phyloP scores from a whole-genome alignment of 2,888 invertebrate genomes.

The Synanthedon myopaeformis region DNA sequence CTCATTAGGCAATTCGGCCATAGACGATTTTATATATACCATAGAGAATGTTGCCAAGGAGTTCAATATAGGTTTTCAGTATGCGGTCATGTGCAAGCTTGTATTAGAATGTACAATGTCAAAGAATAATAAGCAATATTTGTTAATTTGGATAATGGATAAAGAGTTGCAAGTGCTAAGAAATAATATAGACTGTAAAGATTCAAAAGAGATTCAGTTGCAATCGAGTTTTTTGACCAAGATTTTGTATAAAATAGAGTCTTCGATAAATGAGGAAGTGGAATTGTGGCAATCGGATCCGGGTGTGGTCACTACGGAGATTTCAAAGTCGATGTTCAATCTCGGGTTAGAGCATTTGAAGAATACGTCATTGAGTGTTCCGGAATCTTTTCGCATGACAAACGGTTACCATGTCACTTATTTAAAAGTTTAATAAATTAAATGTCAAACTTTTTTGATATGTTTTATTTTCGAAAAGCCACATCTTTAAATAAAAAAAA shows the following conservation, averaged over 20 bases:
- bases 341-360: conserved; percentile 66
- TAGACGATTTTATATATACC: conserved; percentile 65
- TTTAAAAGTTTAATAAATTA: conserved; percentile 45
- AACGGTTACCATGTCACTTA: conserved; percentile 73
- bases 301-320: conserved; percentile 57
- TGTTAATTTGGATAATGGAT: conserved; percentile 74
- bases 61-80: conserved; percentile 54
- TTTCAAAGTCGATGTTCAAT: conserved; percentile 72
- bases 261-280: conserved; percentile 48
- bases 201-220: conserved; percentile 36
- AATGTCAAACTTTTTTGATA: background rate
- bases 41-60: conserved; percentile 63
- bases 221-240: conserved; percentile 65
- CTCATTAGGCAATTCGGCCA: conserved; percentile 24
- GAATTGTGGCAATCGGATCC: conserved; percentile 67
- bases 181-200: conserved; percentile 27
- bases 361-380: conserved; percentile 66
- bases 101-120: conserved; percentile 61
- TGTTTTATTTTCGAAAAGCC: no score
- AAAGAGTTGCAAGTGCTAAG: conserved; percentile 66
- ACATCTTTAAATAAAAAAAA: no score
- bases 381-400: conserved; percentile 61
- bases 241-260: conserved; percentile 67
- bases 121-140: conserved; percentile 51
- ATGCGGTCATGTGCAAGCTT: conserved; percentile 67